phyloP scores from a whole-genome alignment of 2,888 invertebrate species.

The Acrobasis consociella region DNA sequence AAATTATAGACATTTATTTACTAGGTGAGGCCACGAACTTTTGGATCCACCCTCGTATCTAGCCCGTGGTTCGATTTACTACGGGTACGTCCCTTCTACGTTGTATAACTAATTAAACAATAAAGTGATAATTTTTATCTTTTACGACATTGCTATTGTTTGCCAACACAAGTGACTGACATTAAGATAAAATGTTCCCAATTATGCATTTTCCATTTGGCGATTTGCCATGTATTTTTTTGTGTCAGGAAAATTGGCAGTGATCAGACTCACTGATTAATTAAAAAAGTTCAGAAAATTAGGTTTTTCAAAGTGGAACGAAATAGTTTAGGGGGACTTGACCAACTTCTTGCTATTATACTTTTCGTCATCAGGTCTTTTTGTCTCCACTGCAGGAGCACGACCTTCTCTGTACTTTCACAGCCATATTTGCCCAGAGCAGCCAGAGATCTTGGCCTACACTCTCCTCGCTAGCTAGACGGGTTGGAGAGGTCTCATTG shows the following conservation, averaged over 20 bases:
- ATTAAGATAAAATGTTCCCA: background rate
- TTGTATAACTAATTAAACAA: background rate
- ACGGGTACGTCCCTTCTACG: too few species aligned
- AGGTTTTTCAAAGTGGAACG: background rate
- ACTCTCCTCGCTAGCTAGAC: too few species aligned
- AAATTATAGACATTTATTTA: too few species aligned
- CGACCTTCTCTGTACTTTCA: too few species aligned
- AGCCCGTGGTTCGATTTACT: too few species aligned
- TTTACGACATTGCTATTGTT: background rate
- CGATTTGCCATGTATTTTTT: background rate
- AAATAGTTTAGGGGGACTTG: background rate
- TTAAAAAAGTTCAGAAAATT: background rate
- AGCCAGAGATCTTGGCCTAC: too few species aligned
- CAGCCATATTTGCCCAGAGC: too few species aligned
- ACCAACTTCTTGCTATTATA: background rate
- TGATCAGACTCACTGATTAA: conserved; percentile 4
- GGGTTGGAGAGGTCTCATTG: too few species aligned
- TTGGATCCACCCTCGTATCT: too few species aligned
- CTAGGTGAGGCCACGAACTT: too few species aligned
- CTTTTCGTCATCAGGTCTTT: too few species aligned
- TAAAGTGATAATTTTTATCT: conserved; percentile 12
- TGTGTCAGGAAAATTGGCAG: conserved; percentile 6
- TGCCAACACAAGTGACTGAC: background rate
- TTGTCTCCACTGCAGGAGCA: too few species aligned
- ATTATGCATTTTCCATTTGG: background rate